These are phyloP conservation scores for Porites divaricata DNA, from an alignment of 92 coral and sea anemone genomes.

Conservation along the genomic window DNA sequence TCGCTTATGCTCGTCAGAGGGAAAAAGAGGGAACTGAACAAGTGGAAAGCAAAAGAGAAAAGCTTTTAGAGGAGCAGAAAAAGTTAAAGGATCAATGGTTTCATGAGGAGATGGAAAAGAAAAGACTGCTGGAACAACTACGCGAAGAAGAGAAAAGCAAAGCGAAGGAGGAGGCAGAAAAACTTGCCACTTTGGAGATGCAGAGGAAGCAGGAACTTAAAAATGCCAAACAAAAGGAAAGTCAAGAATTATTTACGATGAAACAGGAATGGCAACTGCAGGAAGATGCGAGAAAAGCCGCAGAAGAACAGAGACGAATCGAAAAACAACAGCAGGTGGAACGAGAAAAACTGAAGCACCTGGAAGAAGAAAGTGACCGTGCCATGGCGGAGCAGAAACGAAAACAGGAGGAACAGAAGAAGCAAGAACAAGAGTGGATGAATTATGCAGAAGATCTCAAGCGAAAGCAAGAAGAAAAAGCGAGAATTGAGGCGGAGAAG, in stretches of 20 bases:
- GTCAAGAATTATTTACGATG: conserved; percentile 8
- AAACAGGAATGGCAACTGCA: conserved; percentile 15
- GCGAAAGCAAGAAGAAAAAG: conserved; percentile 50
- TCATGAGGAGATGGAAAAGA: conserved; percentile 42
- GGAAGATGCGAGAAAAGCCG: conserved; percentile 28
- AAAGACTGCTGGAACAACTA: conserved; percentile 50
- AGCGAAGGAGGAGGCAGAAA: conserved; percentile 50
- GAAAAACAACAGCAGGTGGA: conserved; percentile 42
- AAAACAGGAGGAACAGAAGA: conserved; percentile 30
- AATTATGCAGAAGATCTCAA: conserved; percentile 46
- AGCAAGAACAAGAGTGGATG: conserved; percentile 49
- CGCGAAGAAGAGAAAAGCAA: conserved; percentile 45
- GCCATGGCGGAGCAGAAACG: conserved; percentile 40
- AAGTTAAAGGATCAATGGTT: conserved; percentile 52
- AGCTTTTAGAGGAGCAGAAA: conserved; percentile 42
- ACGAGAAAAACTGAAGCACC: conserved; percentile 19
- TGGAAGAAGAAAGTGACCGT: conserved; percentile 32
- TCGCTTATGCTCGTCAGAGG: conserved; percentile 33
- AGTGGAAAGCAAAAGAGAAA: conserved; percentile 40
- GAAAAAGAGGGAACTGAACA: conserved; percentile 35
- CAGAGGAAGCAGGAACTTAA: conserved; percentile 40
- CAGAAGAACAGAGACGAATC: conserved; percentile 30
- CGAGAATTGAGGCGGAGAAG: conserved; percentile 45
- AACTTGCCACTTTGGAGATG: conserved; percentile 38
- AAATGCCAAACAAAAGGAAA: conserved; percentile 20